Evolutionary conservation across 2,888 invertebrate genomes (phyloP), one percentile per base, ranked within the genome.

Genomic region (Drosophila meridionalis): DNA sequence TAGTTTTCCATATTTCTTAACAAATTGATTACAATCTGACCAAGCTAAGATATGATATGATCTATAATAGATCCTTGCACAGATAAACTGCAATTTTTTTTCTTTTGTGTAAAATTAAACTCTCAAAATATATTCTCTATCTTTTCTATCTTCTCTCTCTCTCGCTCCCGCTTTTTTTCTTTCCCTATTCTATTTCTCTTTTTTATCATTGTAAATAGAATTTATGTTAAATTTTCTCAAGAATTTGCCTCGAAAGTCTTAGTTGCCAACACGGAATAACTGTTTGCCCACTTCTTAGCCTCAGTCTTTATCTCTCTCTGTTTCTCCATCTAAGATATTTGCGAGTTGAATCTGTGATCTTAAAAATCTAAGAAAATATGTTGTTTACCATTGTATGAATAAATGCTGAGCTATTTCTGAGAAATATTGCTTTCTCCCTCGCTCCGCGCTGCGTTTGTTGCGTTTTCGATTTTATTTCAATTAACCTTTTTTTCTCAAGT

Each of bases 381-480:
- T 20, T 34, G 52, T 52, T 52, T 52, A 36, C 34, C 50, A 26
- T 52, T 20, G 52, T 26, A 20, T 34, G 52, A 36, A 20, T 52
- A 52, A 52, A 34, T 50, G n/a, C 5, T 32, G 20, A 32, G 34
- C 34, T 26, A 52, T 57, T 57, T 42, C 42, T 42, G 11, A 20
- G 42, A 57, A 12, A 57, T 42, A 57, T 32, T n/a, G 40, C 30
- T 32, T 7, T 28, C 32, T 40, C 36, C 14, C 28, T 47, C 48
- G 50, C 42, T 20, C 14, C 9, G 12, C 34, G 34, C 20, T 53
- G 47, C 47, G 47, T 47, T 26, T n/a, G 38, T 28, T 45, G 40
- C 42, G 65, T 38, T 75, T 76, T 75, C 71, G 40, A 57, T 76
- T 76, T 76, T 66, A 60, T 71, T 76, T 71, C 66, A 66, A 71